A percentile compares a stretch with the other conserved stretches of the same genome.
Evolutionary conservation across 2,797 vertebrate species (phyloP).

Genomic region (Brachymystax lenok): DNA sequence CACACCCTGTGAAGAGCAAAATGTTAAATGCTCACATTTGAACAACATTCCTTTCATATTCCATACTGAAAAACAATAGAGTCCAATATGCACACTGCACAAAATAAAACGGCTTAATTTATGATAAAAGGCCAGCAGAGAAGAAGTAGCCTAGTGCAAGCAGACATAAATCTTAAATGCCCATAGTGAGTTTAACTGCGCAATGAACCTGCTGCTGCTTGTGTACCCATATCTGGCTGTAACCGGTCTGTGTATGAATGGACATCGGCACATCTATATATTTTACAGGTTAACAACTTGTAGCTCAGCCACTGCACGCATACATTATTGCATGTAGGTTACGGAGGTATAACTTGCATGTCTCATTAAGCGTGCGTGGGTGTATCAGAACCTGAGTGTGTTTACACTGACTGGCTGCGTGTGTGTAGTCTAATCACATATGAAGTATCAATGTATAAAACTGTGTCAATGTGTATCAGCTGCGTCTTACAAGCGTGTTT

Average conservation of each 20-base stretch:
- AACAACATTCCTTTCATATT: not conserved
- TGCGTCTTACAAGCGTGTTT: not conserved
- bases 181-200: slow-evolving; percentile 48
- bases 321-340: slow-evolving; percentile 44
- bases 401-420: slow-evolving; percentile 10
- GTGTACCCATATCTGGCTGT: slow-evolving; percentile 14
- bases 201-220: slow-evolving; percentile 35
- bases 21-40: not conserved
- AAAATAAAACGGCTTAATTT: not conserved
- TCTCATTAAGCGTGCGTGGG: slow-evolving; percentile 69
- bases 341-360: slow-evolving; percentile 69
- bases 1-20: not conserved
- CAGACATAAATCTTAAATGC: not conserved
- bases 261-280: not conserved
- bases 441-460: slow-evolving; percentile 20
- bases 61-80: not conserved
- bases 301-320: slow-evolving; percentile 41
- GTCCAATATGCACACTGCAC: not conserved
- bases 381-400: slow-evolving; percentile 60
- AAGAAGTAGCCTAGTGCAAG: not conserved
- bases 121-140: not conserved
- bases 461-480: slow-evolving; percentile 4
- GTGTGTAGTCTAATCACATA: slow-evolving; percentile 32
- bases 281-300: slow-evolving; percentile 44
- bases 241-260: not conserved